Conservation (phyloP, 2,888 invertebrate genomes). For the Serrognathus titanus region DNA sequence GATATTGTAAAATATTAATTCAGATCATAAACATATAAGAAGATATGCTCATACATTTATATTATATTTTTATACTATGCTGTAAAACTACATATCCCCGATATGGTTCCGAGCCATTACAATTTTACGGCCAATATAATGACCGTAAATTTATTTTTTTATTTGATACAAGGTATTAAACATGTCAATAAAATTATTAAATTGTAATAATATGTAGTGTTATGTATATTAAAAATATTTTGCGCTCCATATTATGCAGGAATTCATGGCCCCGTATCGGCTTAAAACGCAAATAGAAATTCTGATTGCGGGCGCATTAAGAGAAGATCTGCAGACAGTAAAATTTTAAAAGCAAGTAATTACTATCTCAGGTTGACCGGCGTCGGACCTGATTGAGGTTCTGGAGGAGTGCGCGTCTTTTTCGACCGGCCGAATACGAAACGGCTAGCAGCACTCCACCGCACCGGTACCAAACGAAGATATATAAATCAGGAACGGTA, state of each 20-base stretch:
- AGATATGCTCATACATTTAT: slow-evolving; percentile 6
- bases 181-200: slow-evolving; percentile 38
- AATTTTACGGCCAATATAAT: slow-evolving; percentile 30
- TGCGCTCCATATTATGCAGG: not conserved
- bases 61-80: slow-evolving; percentile 1
- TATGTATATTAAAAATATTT: slow-evolving; percentile 3
- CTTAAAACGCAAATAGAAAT: not conserved
- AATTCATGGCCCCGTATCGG: not conserved
- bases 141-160: slow-evolving; percentile 34
- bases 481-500: slow-evolving; percentile 33
- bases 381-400: no score
- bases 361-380: no score
- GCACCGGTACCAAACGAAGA: slow-evolving; percentile 4
- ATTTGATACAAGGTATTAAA: slow-evolving; percentile 29
- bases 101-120: slow-evolving; percentile 29
- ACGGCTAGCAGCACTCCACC: not conserved
- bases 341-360: no score
- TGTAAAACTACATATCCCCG: slow-evolving; percentile 19
- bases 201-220: slow-evolving; percentile 26
- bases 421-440: no score
- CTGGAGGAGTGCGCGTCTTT: no score
- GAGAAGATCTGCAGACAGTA: no score
- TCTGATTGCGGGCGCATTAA: not conserved
- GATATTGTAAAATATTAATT: not conserved
- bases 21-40: not conserved